Percentiles rank a stretch among this genome's conserved stretches.
Conservation (phyloP, 2,797 vertebrate species). For the Antennarius maculatus region DNA sequence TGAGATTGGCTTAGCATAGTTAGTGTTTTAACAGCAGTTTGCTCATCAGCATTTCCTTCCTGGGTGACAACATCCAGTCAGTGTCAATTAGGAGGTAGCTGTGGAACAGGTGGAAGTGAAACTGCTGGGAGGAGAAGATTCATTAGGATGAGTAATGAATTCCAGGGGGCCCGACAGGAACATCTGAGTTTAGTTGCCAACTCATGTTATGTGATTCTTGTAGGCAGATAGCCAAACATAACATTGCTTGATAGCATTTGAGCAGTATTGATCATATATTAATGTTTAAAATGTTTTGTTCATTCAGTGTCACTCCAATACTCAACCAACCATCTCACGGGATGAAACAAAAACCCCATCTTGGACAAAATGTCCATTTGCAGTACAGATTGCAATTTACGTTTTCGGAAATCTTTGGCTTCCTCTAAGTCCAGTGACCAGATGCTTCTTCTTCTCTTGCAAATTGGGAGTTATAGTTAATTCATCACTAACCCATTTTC, state of each 20-base stretch:
- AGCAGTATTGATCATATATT: too few relatives aligned
- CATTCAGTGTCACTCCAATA: not conserved
- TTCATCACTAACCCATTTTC: too few relatives aligned
- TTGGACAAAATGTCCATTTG: too few relatives aligned
- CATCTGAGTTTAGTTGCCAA: conserved; percentile 26
- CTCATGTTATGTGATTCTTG: too few relatives aligned
- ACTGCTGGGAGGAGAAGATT: conserved; percentile 55
- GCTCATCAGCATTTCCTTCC: conserved; percentile 68
- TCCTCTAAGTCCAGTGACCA: not conserved
- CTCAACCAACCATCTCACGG: not conserved
- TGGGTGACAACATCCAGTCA: conserved; percentile 71
- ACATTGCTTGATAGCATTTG: too few relatives aligned
- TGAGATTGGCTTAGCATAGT: conserved; percentile 49
- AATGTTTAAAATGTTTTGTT: too few relatives aligned
- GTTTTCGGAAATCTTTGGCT: not conserved
- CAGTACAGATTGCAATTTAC: too few relatives aligned
- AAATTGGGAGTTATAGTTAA: not conserved
- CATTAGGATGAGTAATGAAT: conserved; percentile 53
- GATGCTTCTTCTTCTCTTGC: not conserved
- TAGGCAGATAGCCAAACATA: too few relatives aligned
- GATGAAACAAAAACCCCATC: not conserved
- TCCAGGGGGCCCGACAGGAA: conserved; percentile 36
- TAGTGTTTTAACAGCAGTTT: conserved; percentile 69
- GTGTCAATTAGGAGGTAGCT: conserved; percentile 67
- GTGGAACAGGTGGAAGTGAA: conserved; percentile 67